phyloP scores from a whole-genome alignment of 2,113 vertebrate species.

The Gopherus evgoodei region DNA sequence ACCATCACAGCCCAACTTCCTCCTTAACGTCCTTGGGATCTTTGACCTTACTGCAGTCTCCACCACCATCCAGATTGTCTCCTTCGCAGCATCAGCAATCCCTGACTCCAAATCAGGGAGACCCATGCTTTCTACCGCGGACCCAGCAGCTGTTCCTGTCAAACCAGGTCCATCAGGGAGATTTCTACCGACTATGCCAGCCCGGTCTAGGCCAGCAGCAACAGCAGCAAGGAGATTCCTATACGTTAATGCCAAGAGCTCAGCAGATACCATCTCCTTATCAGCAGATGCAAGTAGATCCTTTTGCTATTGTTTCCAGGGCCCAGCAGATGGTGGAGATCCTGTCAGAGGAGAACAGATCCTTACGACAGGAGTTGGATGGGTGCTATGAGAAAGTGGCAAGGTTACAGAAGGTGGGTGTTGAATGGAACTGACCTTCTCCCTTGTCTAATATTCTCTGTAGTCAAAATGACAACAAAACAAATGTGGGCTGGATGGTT shows the following conservation, averaged over 20 bases:
- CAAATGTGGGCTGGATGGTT: neutral
- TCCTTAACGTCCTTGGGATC: conserved; percentile 94
- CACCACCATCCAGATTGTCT: conserved; percentile 86
- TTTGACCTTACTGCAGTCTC: conserved; percentile 91
- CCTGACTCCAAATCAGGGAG: conserved; percentile 79
- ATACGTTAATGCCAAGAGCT: conserved; percentile 86
- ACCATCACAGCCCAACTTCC: conserved; percentile 96
- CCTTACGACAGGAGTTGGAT: conserved; percentile 93
- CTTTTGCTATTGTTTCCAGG: conserved; percentile 90
- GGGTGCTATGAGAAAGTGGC: conserved; percentile 94
- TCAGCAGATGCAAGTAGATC: conserved; percentile 88
- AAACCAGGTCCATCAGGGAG: conserved; percentile 83
- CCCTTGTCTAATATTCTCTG: neutral
- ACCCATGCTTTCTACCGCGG: conserved; percentile 75
- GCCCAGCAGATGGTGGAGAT: conserved; percentile 97
- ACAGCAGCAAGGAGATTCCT: conserved; percentile 80
- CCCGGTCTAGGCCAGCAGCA: conserved; percentile 76
- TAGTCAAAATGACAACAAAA: conserved; percentile 18
- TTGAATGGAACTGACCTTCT: neutral
- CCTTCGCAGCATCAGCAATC: conserved; percentile 82
- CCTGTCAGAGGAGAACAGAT: conserved; percentile 92
- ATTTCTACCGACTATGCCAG: conserved; percentile 77
- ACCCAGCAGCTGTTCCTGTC: conserved; percentile 79
- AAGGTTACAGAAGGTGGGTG: conserved; percentile 92
- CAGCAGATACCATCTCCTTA: conserved; percentile 86